Evolutionary conservation across 2,797 vertebrate genomes (phyloP).

Genomic region (Anas acuta): DNA sequence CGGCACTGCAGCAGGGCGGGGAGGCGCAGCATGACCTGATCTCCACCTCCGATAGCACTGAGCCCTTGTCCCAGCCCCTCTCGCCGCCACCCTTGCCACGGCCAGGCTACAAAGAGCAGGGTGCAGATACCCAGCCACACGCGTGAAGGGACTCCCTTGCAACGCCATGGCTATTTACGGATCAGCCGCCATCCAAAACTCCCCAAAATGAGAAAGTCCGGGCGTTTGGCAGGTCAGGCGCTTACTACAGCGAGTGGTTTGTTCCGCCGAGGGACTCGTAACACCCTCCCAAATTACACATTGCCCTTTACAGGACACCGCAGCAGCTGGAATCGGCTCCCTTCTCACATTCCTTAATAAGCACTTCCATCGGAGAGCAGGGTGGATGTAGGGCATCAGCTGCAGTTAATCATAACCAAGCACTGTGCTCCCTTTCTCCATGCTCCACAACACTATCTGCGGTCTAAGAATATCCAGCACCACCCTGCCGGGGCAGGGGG

Average conservation of each 20-base stretch:
- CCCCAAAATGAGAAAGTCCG: conserved; percentile 6
- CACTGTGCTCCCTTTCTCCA: background rate
- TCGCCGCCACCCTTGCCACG: background rate
- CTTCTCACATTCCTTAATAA: conserved; percentile 55
- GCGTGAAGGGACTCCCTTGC: background rate
- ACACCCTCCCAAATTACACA: conserved; percentile 65
- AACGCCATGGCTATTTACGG: background rate
- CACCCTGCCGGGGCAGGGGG: conserved; percentile 6
- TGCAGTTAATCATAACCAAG: background rate
- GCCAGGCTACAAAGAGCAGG: background rate
- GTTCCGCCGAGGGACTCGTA: conserved; percentile 9
- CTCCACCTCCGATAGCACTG: conserved; percentile 55
- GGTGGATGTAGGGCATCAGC: conserved; percentile 46
- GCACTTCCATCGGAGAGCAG: conserved; percentile 21
- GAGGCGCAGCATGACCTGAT: conserved; percentile 55
- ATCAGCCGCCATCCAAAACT: conserved; percentile 18
- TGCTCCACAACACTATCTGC: background rate
- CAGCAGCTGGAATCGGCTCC: conserved; percentile 56
- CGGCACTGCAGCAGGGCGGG: background rate
- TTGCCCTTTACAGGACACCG: conserved; percentile 24
- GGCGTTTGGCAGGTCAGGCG: background rate
- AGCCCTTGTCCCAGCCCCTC: background rate
- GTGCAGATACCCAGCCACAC: background rate
- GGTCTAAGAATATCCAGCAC: conserved; percentile 35
- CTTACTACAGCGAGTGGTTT: conserved; percentile 43